Conservation (phyloP, 1,140 invertebrate species). For the Sycobia sp. region DNA sequence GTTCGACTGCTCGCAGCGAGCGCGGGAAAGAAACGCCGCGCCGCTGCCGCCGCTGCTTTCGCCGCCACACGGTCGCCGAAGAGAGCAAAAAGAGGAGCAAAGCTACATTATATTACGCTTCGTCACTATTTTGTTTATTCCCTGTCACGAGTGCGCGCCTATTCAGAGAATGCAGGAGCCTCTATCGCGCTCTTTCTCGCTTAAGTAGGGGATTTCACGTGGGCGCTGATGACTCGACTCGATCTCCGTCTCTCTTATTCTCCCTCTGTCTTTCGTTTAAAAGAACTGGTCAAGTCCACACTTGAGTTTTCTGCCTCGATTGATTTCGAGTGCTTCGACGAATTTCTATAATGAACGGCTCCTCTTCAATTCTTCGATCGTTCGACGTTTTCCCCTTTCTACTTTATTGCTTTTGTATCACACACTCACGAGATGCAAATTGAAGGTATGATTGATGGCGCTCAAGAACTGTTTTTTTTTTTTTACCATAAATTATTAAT, state of each 20-base stretch:
- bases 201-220: slow-evolving; percentile 33
- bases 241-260: slow-evolving; percentile 36
- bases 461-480: no score
- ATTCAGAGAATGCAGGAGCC: slow-evolving; percentile 41
- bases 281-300: slow-evolving; percentile 25
- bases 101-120: slow-evolving; percentile 47
- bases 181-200: slow-evolving; percentile 5
- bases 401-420: slow-evolving; percentile 18
- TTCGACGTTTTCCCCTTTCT: slow-evolving; percentile 25
- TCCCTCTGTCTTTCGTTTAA: slow-evolving; percentile 31
- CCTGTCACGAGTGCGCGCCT: slow-evolving; percentile 41
- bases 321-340: slow-evolving; percentile 41
- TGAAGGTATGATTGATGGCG: no score
- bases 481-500: no score
- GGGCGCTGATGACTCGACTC: slow-evolving; percentile 47
- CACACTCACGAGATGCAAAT: no score
- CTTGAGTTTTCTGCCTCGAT: slow-evolving; percentile 33
- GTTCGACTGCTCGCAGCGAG: neutral
- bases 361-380: slow-evolving; percentile 25
- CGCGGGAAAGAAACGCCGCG: neutral
- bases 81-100: slow-evolving; percentile 25
- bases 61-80: neutral
- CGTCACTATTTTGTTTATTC: slow-evolving; percentile 57
- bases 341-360: slow-evolving; percentile 25
- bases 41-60: slow-evolving; percentile 7